These are phyloP conservation scores for Nephila pilipes DNA, from an alignment of 1,140 invertebrate species.

Conservation along the genomic window DNA sequence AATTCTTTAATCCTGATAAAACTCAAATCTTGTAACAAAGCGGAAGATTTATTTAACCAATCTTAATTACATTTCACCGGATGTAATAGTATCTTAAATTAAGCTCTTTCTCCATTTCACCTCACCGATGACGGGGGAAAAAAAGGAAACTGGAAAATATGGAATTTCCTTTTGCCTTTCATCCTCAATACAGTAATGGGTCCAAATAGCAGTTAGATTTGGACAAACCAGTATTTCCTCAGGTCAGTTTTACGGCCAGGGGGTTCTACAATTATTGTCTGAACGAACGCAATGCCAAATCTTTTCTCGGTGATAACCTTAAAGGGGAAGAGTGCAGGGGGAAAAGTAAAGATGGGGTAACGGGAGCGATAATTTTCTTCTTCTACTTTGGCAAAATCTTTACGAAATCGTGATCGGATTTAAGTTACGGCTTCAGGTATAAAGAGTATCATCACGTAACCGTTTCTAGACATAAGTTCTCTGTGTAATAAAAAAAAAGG, in stretches of 20 bases:
- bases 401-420: constrained; percentile 66
- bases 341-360: constrained; percentile 29
- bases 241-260: constrained; percentile 43
- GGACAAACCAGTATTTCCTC: constrained; percentile 53
- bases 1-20: neutral
- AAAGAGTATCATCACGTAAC: constrained; percentile 69
- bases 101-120: neutral
- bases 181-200: constrained; percentile 24
- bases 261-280: constrained; percentile 64
- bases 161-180: constrained; percentile 6
- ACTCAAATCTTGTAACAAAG: neutral
- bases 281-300: constrained; percentile 53
- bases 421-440: constrained; percentile 66
- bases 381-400: constrained; percentile 64
- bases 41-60: neutral
- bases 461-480: constrained; percentile 60
- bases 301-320: constrained; percentile 1
- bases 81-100: neutral
- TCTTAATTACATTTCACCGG: neutral
- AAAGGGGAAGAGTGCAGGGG: neutral
- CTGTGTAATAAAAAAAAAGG: constrained; percentile 37
- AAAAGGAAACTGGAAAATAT: neutral
- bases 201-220: constrained; percentile 46
- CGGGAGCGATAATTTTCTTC: constrained; percentile 66
- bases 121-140: neutral